Conservation (phyloP, 1,140 invertebrate species). For the Zophobas atratus region DNA sequence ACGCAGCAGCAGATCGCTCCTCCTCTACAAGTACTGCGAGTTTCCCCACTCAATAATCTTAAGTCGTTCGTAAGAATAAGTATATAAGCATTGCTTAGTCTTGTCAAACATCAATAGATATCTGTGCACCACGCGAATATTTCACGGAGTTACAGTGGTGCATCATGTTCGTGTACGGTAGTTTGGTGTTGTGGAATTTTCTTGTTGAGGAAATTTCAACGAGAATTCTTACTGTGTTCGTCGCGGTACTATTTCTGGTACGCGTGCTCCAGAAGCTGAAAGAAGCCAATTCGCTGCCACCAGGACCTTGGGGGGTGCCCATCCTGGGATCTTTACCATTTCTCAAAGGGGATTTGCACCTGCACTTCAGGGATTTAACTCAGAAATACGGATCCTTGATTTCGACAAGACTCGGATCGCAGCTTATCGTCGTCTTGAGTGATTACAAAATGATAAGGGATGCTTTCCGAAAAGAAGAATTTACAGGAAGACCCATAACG, state of each 20-base stretch:
- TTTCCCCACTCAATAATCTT: conserved; percentile 56
- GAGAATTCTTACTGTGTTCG: conserved; percentile 70
- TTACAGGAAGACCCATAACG: conserved; percentile 87
- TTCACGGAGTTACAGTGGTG: conserved; percentile 27
- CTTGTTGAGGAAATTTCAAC: conserved; percentile 58
- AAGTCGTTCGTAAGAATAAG: conserved; percentile 60
- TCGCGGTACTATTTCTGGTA: conserved; percentile 70
- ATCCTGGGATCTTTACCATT: conserved; percentile 87
- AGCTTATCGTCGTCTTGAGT: conserved; percentile 87
- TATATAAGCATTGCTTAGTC: conserved; percentile 62
- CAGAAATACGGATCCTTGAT: conserved; percentile 86
- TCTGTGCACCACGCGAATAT: conserved; percentile 57
- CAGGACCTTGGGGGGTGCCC: conserved; percentile 89
- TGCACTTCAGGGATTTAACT: conserved; percentile 82
- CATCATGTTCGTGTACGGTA: conserved; percentile 64
- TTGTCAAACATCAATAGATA: conserved; percentile 57
- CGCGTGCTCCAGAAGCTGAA: conserved; percentile 71
- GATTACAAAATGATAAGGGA: conserved; percentile 89
- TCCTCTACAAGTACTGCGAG: conserved; percentile 55
- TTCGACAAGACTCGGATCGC: conserved; percentile 84
- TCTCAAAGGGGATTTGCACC: conserved; percentile 82
- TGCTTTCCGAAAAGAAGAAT: conserved; percentile 87
- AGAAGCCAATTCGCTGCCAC: conserved; percentile 77
- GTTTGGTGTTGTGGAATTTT: conserved; percentile 61
- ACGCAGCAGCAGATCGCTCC: conserved; percentile 52